Evolutionary conservation across 2,113 vertebrate species (phyloP), one percentile per base, ranked within the genome.

Genomic region (Phrynosoma blainvillii): DNA sequence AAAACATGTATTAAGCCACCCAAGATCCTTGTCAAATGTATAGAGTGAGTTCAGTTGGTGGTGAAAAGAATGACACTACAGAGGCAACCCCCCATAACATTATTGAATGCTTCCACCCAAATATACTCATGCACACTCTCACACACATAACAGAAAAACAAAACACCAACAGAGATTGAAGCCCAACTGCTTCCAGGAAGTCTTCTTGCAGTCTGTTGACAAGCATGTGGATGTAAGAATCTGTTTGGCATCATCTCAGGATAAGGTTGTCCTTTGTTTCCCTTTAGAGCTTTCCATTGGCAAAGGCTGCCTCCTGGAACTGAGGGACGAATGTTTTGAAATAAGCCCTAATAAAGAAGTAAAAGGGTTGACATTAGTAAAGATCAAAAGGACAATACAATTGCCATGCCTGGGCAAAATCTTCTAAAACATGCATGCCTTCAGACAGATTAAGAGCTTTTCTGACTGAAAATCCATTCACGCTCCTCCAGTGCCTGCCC

Each of bases 221-320:
- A 75, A 54, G 59, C 11, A 52, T 6, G 92, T 89, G 93, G 94
- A 85, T 89, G 20, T 85, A 91, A 95, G 89, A 88, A 92, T 88
- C 84, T 94, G 90, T 94, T 88, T 92, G 89, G 93, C 87, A 86
- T n/a, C 84, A 52, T 75, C 94, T 94, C 92, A 25, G 9, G 36
- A 85, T 75, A 74, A 56, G 0, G 8, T 86, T 94, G 94, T 89
- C 90, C 89, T 90, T 0, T 2, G 14, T 62, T 62, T n/a, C 68
- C 25, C 13, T 52, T 96, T 98, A 99, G 89, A 99, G 98, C 94
- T 99, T 99, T 94, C 99, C 99, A 32, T 98, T 99, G 96, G 98
- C 98, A 95, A 99, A 99, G 0, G 98, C 99, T 84, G 98, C 98
- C 96, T 99, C 98, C 94, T 99, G 99, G 97, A 99, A 99, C 96